Percentiles rank a stretch among this genome's conserved stretches.
Evolutionary conservation across 2,113 vertebrate genomes (phyloP).

Genomic region (Plotosus lineatus): DNA sequence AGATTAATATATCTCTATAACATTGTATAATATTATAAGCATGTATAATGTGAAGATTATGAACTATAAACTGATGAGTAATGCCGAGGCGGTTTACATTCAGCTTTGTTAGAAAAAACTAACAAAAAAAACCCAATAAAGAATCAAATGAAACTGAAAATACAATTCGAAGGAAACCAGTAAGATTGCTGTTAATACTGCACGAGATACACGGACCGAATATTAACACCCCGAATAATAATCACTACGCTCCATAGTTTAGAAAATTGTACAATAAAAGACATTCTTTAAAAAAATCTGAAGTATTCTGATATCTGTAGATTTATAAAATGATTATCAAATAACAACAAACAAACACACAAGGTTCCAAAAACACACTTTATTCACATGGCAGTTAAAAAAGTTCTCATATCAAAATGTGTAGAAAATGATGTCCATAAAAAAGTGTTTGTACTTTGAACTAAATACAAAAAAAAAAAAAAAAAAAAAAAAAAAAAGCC

Average conservation of each 20-base stretch:
- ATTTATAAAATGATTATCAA: not conserved
- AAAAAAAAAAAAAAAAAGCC: constrained; percentile 74
- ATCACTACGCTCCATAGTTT: not conserved
- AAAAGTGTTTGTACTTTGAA: constrained; percentile 73
- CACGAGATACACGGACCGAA: not conserved
- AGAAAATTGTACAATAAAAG: not conserved
- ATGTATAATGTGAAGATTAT: too few relatives aligned
- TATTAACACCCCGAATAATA: not conserved
- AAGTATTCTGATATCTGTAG: not conserved
- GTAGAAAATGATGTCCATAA: constrained; percentile 78
- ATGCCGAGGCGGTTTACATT: too few relatives aligned
- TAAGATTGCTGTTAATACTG: not conserved
- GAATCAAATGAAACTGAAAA: too few relatives aligned
- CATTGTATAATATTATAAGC: too few relatives aligned
- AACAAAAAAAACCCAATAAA: too few relatives aligned
- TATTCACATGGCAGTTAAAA: constrained; percentile 96
- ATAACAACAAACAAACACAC: constrained; percentile 47
- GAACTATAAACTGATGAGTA: too few relatives aligned
- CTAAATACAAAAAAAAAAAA: constrained; percentile 62
- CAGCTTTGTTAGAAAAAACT: too few relatives aligned
- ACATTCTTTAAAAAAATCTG: not conserved
- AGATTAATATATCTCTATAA: too few relatives aligned
- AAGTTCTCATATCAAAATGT: constrained; percentile 72
- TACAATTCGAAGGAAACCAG: not conserved
- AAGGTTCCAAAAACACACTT: constrained; percentile 79